phyloP scores from a whole-genome alignment of 2,113 vertebrate species.

The Sylvilagus bachmani region DNA sequence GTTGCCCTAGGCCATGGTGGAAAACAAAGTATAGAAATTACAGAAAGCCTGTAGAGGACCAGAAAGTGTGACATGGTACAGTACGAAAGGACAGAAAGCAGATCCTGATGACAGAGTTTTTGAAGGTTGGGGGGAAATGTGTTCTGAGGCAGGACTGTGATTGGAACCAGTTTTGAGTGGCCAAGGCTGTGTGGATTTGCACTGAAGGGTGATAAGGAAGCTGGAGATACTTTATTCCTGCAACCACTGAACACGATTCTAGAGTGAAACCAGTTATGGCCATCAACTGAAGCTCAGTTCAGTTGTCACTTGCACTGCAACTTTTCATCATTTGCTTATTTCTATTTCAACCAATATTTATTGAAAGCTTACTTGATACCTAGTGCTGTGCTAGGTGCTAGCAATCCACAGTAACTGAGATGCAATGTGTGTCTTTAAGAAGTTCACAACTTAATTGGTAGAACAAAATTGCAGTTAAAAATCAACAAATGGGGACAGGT shows the following conservation, averaged over 20 bases:
- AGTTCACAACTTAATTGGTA: slow-evolving; percentile 14
- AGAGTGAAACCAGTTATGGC: not conserved
- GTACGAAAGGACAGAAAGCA: not conserved
- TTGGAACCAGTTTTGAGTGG: not conserved
- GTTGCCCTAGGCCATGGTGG: not conserved
- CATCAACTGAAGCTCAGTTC: not conserved
- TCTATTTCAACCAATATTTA: not conserved
- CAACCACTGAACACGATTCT: not conserved
- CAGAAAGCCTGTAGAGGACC: not conserved
- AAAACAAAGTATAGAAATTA: not conserved
- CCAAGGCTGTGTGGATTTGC: not conserved
- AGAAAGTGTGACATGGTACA: not conserved
- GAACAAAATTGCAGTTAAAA: not conserved
- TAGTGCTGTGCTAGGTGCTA: not conserved
- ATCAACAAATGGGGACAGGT: no score
- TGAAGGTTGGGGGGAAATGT: not conserved
- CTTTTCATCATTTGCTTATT: not conserved
- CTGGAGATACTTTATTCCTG: not conserved
- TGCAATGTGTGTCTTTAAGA: slow-evolving; percentile 2
- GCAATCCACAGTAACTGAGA: not conserved
- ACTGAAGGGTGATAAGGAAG: not conserved
- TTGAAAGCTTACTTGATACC: not conserved
- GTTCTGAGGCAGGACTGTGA: not conserved
- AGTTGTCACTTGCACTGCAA: not conserved
- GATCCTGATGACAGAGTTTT: not conserved